Conservation (phyloP, 2,113 vertebrate genomes). For the Microcebus jonahi region DNA sequence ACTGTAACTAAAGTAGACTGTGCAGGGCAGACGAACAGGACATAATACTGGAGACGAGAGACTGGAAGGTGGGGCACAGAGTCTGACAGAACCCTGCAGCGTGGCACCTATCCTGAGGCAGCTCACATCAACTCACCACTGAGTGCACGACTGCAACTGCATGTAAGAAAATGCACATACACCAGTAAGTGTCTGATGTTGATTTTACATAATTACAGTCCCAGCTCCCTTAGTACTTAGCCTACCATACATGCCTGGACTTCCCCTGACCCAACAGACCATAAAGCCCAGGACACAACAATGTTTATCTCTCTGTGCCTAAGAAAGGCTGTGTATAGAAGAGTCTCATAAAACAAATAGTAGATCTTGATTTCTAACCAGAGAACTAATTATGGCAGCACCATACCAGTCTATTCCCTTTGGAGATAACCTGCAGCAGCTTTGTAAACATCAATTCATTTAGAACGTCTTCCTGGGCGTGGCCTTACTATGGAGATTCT, state of each 20-base stretch:
- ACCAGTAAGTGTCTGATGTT: background rate
- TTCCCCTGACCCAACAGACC: background rate
- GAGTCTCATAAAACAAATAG: background rate
- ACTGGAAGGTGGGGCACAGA: accelerated
- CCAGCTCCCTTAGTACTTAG: background rate
- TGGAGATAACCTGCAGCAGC: background rate
- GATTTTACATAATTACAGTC: background rate
- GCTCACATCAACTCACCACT: background rate
- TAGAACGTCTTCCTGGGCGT: background rate
- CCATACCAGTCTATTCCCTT: background rate
- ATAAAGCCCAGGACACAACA: background rate
- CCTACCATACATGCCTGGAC: background rate
- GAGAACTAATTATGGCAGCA: background rate
- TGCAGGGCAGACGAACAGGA: background rate
- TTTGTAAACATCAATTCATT: background rate
- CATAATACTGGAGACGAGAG: background rate
- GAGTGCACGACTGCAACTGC: background rate
- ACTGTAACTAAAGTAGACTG: background rate
- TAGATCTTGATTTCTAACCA: background rate
- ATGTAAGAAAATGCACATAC: background rate
- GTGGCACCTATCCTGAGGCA: background rate
- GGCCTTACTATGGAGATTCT: background rate
- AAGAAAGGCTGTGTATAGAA: background rate
- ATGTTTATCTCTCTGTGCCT: background rate
- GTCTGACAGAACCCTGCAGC: background rate